These are phyloP conservation scores for Copidosoma aretas DNA, from an alignment of 2,888 invertebrate genomes.

Conservation along the genomic window DNA sequence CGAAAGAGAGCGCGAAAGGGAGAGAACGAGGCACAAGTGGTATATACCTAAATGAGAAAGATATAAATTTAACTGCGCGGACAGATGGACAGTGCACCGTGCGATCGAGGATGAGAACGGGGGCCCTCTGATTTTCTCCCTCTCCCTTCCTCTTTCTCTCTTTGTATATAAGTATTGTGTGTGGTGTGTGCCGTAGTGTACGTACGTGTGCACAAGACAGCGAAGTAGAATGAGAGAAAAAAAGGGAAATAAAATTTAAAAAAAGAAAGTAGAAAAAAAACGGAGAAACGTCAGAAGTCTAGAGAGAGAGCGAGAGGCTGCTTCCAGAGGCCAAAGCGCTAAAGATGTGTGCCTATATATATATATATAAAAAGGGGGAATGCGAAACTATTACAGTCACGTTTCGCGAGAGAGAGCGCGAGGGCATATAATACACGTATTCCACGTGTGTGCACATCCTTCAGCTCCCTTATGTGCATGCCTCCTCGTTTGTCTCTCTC, in stretches of 20 bases:
- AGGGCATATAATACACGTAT: too few relatives aligned
- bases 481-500: background rate
- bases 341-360: background rate
- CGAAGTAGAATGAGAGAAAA: too few relatives aligned
- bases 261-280: too few relatives aligned
- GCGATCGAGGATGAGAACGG: conserved; percentile 26
- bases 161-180: too few relatives aligned
- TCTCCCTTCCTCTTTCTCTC: too few relatives aligned
- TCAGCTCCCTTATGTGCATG: background rate
- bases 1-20: conserved; percentile 6
- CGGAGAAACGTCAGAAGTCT: too few relatives aligned
- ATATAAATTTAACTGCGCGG: conserved; percentile 39
- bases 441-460: background rate
- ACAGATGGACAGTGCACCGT: conserved; percentile 32
- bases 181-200: background rate
- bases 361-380: background rate
- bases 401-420: background rate
- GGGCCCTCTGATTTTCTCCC: background rate
- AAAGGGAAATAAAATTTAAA: too few relatives aligned
- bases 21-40: conserved; percentile 21
- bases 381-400: conserved; percentile 10
- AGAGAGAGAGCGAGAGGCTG: too few relatives aligned
- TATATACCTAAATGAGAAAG: conserved; percentile 30
- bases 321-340: too few relatives aligned
- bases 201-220: background rate